Evolutionary conservation across 2,888 invertebrate species (phyloP), one percentile per base, ranked within the genome.

Genomic region (Apotomis turbidana): DNA sequence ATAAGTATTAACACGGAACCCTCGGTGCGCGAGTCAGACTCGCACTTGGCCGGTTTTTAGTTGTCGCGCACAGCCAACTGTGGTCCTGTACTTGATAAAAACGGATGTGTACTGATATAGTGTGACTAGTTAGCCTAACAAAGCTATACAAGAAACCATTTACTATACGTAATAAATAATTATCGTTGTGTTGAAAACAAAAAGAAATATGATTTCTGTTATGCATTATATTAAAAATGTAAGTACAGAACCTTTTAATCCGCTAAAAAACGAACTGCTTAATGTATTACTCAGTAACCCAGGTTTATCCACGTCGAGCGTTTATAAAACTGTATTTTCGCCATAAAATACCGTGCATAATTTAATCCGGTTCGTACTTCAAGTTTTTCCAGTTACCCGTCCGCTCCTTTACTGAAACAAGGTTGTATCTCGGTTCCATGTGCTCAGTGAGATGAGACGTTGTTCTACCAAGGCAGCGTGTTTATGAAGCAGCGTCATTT

Each of bases 401-500:
- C 36, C 41, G 12, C 8, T 0, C 8, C 38, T 1, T 41, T 44
- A 15, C 44, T 27, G 66, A 27, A 66, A 66, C 55, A 66, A 59
- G 44, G 66, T 46, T 46, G 55, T 66, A 66, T 66, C 66, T 46
- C n/a, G 44, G 12, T 12, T 10, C n/a, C 44, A 46, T 54, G 41
- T 27, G 6, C 66, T n/a, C 9, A 55, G 46, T 44, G n/a, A 55
- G 66, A 57, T 66, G 55, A 36, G 66, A 66, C 44, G 44, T 57
- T 66, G 46, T 57, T 55, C 46, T 41, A 41, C 49, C 49, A 13
- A 68, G 49, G 51, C 12, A 27, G 9, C 54, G 12, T 44, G 57
- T 72, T 71, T 72, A 72, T 63, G 63, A 68, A 72, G 58, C 68
- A 38, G 13, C 55, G 68, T 63, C 51, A 72, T 72, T 72, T 72